These are phyloP conservation scores for Lydus trimaculatus DNA, from an alignment of 2,888 invertebrate species.

Conservation along the genomic window DNA sequence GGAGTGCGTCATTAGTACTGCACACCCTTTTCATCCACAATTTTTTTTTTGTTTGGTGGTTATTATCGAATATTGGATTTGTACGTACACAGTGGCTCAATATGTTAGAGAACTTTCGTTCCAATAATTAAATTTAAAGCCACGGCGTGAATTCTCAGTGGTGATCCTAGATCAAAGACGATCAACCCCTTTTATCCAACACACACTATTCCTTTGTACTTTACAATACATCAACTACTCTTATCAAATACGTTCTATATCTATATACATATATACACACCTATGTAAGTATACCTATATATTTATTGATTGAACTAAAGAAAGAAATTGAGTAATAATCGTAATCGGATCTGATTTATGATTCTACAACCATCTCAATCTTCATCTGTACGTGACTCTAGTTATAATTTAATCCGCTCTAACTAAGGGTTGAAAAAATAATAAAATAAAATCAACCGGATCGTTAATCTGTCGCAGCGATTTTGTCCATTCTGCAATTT, in stretches of 20 bases:
- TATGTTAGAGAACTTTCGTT: constrained; percentile 37
- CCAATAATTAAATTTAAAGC: constrained; percentile 43
- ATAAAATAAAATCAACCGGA: too few species aligned
- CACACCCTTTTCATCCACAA: too few species aligned
- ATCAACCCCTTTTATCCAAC: constrained; percentile 18
- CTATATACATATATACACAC: too few species aligned
- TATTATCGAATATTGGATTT: too few species aligned
- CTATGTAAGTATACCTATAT: too few species aligned
- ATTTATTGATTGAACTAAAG: too few species aligned
- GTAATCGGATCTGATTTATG: constrained; percentile 35
- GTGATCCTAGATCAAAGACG: constrained; percentile 43
- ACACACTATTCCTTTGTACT: constrained; percentile 35
- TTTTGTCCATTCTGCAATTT: constrained; percentile 59
- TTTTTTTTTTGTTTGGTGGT: neutral
- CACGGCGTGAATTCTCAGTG: constrained; percentile 39
- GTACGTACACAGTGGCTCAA: neutral
- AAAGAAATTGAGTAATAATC: neutral
- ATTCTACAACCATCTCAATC: constrained; percentile 36
- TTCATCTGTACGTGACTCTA: constrained; percentile 38
- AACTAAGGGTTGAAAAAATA: too few species aligned
- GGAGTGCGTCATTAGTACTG: too few species aligned
- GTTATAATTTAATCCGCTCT: constrained; percentile 37
- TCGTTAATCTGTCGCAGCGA: too few species aligned
- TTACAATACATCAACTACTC: constrained; percentile 34
- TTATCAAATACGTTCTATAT: constrained; percentile 35